Conservation (phyloP, 1,140 invertebrate genomes). For the Sitophilus oryzae region DNA sequence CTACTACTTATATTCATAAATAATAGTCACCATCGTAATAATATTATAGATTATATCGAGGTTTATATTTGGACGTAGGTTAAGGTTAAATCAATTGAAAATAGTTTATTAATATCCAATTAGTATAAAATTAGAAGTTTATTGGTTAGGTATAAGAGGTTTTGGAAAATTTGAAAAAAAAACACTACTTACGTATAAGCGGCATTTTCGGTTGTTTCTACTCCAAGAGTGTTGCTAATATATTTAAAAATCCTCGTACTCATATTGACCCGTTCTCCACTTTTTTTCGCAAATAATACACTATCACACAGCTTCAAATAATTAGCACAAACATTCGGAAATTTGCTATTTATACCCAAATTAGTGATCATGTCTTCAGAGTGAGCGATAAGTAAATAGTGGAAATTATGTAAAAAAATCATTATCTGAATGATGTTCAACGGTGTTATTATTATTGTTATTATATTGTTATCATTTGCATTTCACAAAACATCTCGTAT, state of each 20-base stretch:
- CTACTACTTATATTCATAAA: no score
- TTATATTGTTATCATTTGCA: not conserved
- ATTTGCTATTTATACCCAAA: slow-evolving; percentile 22
- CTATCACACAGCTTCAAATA: slow-evolving; percentile 16
- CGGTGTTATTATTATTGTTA: not conserved
- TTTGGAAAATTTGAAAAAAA: no score
- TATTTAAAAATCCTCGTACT: slow-evolving; percentile 14
- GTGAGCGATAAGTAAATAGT: slow-evolving; percentile 12
- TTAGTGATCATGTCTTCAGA: slow-evolving; percentile 18
- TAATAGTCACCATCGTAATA: no score
- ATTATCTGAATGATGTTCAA: not conserved
- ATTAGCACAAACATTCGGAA: slow-evolving; percentile 7
- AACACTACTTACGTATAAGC: slow-evolving; percentile 19
- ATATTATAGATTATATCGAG: not conserved
- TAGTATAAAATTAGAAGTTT: no score
- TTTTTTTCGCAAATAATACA: slow-evolving; percentile 1
- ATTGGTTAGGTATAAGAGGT: no score
- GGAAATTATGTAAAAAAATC: slow-evolving; percentile 1
- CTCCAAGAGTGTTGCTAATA: slow-evolving; percentile 1
- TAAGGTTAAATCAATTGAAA: no score
- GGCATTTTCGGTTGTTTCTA: slow-evolving; percentile 15
- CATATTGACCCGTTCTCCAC: slow-evolving; percentile 9
- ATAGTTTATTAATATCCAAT: no score
- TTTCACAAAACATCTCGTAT: not conserved
- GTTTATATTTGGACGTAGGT: no score